Evolutionary conservation across 35 echinoderm and acorn worm species (phyloP).

Genomic region (Acanthaster planci): DNA sequence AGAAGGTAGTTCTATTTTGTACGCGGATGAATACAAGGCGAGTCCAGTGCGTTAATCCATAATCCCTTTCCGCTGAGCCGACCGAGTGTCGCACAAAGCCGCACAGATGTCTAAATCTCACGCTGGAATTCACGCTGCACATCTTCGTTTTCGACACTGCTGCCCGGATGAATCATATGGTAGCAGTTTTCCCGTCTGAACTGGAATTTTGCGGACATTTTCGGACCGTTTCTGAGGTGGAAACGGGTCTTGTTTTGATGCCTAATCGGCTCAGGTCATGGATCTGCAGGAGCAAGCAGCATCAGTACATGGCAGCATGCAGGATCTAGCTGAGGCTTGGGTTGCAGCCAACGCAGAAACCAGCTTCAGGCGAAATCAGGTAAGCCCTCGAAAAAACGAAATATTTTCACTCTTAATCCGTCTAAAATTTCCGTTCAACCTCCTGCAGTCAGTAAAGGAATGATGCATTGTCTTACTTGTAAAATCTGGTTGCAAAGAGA

Average conservation of each 20-base stretch:
- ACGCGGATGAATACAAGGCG: slow-evolving; percentile 20
- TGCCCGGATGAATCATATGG: slow-evolving; percentile 20
- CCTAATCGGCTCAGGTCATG: slow-evolving; percentile 38
- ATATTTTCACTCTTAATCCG: not conserved
- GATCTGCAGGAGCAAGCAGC: slow-evolving; percentile 37
- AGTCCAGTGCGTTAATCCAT: slow-evolving; percentile 27
- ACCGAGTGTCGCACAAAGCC: slow-evolving; percentile 25
- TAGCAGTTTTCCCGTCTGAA: not conserved
- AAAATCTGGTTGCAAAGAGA: not conserved
- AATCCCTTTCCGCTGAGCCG: slow-evolving; percentile 27
- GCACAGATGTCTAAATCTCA: slow-evolving; percentile 28
- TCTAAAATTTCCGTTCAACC: not conserved
- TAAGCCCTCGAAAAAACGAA: slow-evolving; percentile 26
- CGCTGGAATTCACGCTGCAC: not conserved
- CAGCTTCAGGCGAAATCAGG: slow-evolving; percentile 43
- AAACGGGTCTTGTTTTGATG: slow-evolving; percentile 19
- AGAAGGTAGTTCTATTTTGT: not conserved
- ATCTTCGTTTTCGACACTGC: not conserved
- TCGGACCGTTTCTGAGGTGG: not conserved
- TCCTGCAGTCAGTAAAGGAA: not conserved
- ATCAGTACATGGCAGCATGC: slow-evolving; percentile 37
- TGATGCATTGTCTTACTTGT: not conserved
- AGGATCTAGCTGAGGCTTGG: slow-evolving; percentile 72
- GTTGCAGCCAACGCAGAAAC: slow-evolving; percentile 60
- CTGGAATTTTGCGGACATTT: not conserved